Evolutionary conservation across 2,797 vertebrate genomes (phyloP).

Genomic region (Yasuhikotakia modesta): DNA sequence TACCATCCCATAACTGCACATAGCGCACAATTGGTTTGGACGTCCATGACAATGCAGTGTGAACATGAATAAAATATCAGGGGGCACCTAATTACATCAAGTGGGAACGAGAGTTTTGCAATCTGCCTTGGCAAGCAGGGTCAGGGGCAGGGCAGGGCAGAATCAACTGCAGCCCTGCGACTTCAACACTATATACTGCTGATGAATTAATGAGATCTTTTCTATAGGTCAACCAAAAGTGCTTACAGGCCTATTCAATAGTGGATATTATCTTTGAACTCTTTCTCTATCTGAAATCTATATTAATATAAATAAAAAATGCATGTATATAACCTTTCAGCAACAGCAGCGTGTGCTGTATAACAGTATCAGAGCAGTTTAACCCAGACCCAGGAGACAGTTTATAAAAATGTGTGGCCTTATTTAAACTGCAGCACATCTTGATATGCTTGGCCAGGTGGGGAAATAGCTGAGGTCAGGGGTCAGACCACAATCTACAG

Average conservation of each 20-base stretch:
- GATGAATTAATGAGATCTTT: slow-evolving; percentile 25
- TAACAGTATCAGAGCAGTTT: background rate
- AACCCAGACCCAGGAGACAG: background rate
- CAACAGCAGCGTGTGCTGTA: background rate
- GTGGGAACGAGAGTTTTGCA: slow-evolving; percentile 26
- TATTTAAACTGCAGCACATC: background rate
- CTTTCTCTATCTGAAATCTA: background rate
- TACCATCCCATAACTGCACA: slow-evolving; percentile 56
- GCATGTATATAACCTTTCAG: slow-evolving; percentile 1
- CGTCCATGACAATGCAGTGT: slow-evolving; percentile 55
- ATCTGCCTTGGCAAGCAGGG: slow-evolving; percentile 44
- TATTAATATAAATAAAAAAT: slow-evolving; percentile 21
- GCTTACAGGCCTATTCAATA: background rate
- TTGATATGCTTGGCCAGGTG: slow-evolving; percentile 1
- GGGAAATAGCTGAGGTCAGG: slow-evolving; percentile 9
- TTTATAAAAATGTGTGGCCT: background rate
- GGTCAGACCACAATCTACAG: slow-evolving; percentile 29
- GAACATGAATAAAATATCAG: slow-evolving; percentile 65
- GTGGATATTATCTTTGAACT: slow-evolving; percentile 22
- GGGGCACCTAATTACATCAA: slow-evolving; percentile 54
- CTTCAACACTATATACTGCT: background rate
- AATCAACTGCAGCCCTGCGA: slow-evolving; percentile 8
- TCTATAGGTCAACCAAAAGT: slow-evolving; percentile 44
- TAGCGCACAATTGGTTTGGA: slow-evolving; percentile 50
- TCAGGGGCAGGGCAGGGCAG: slow-evolving; percentile 20